Evolutionary conservation across 2,888 invertebrate genomes (phyloP).

Genomic region (Agriopis marginaria): DNA sequence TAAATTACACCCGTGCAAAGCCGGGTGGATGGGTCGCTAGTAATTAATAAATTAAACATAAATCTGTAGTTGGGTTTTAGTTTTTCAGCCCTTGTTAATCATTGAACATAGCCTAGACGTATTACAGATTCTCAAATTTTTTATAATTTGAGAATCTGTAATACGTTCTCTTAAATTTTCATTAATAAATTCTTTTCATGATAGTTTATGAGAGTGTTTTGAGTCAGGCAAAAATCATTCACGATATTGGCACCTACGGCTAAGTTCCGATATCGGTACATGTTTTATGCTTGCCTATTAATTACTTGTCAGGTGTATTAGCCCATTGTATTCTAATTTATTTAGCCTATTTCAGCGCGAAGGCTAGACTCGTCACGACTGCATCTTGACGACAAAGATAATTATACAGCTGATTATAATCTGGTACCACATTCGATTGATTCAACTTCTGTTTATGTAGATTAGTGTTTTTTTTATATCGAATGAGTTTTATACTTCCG

Average conservation of each 20-base stretch:
- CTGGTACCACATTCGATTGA: constrained; percentile 31
- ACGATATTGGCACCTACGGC: constrained; percentile 38
- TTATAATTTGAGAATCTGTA: no score
- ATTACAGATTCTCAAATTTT: no score
- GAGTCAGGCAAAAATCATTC: constrained; percentile 4
- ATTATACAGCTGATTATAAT: constrained; percentile 41
- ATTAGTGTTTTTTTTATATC: constrained; percentile 18
- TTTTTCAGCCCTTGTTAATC: no score
- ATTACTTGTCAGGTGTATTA: constrained; percentile 73
- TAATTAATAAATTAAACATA: no score
- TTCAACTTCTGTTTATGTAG: constrained; percentile 30
- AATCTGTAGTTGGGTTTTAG: no score
- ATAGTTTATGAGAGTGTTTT: background rate
- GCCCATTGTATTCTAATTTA: constrained; percentile 83
- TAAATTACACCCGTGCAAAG: no score
- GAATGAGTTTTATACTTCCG: constrained; percentile 20
- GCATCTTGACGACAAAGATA: constrained; percentile 65
- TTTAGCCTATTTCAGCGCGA: constrained; percentile 71
- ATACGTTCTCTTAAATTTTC: no score
- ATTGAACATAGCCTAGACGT: no score
- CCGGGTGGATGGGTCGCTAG: no score
- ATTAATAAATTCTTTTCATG: no score
- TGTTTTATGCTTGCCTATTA: constrained; percentile 66
- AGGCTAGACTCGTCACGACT: constrained; percentile 79
- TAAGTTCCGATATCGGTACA: constrained; percentile 21